Evolutionary conservation across 2,888 invertebrate species (phyloP), one percentile per base, ranked within the genome.

Genomic region (Seira ritae): DNA sequence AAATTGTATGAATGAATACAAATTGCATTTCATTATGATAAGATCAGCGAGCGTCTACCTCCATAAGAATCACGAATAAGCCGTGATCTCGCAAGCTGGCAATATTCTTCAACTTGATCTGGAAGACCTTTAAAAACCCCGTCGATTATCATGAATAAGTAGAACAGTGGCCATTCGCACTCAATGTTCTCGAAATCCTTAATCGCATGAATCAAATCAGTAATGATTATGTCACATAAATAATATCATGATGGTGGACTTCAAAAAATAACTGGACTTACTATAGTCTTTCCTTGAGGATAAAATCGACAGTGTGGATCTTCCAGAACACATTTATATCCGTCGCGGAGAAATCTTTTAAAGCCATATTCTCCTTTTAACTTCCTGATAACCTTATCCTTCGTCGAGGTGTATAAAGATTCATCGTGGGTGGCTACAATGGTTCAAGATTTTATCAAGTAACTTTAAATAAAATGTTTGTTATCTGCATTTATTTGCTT

Each of bases 131-230:
- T 95, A 90, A 96, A 97, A 70, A 96, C 96, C 10, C 98, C 98
- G 91, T 99, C 98, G 88, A 99, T 97, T 69, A 98, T 96, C 95
- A 99, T 96, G 91, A 95, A 96, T 65, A 98, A 95, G 90, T 96
- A 97, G 91, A 99, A 98, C 71, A 99, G 91, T 0, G 99, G 99
- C 98, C 99, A 99, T 91, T 99, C 98, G 87, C 97, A 97, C 92
- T 99, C 99, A 15, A 99, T 93, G 65, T 96, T 96, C 90, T 99
- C 98, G 91, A 98, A 99, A 90, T 97, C 95, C 94, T 94, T 89
- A n/a, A 50, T 87, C 84, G 75, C n/a, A n/a, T n/a, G n/a, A n/a
- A n/a, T n/a, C n/a, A n/a, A n/a, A n/a, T n/a, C n/a, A n/a, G n/a
- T n/a, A n/a, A n/a, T n/a, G n/a, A n/a, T n/a, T n/a, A n/a, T n/a